Percentiles rank a stretch among this genome's conserved stretches.
Evolutionary conservation across 35 echinoderm and acorn worm genomes (phyloP).

Genomic region (Strongylocentrotus purpuratus): DNA sequence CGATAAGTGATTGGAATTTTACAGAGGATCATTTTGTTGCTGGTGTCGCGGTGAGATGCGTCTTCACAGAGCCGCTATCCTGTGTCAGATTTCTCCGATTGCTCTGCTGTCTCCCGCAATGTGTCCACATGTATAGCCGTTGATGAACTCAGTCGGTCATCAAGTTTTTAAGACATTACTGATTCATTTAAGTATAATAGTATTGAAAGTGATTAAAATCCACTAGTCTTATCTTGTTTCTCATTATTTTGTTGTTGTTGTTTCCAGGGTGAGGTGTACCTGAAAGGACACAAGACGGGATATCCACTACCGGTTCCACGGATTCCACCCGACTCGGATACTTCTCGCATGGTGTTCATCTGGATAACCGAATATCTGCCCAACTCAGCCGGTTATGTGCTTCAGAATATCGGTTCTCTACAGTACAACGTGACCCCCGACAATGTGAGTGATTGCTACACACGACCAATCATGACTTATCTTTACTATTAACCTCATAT

Average conservation of each 20-base stretch:
- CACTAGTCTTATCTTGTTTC: too few relatives aligned
- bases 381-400: conserved; percentile 63
- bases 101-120: too few relatives aligned
- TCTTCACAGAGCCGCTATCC: too few relatives aligned
- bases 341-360: conserved; percentile 48
- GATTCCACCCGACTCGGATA: conserved; percentile 57
- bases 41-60: too few relatives aligned
- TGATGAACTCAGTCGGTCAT: too few relatives aligned
- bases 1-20: too few relatives aligned
- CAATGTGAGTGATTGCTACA: conserved; percentile 25
- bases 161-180: too few relatives aligned
- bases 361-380: conserved; percentile 69
- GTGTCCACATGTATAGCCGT: too few relatives aligned
- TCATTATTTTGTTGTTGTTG: background rate
- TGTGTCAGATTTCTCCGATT: too few relatives aligned
- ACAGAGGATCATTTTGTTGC: too few relatives aligned
- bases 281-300: conserved; percentile 7
- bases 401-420: conserved; percentile 54
- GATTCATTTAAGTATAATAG: too few relatives aligned
- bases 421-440: conserved; percentile 59
- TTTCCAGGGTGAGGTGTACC: conserved; percentile 58
- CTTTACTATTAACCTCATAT: background rate
- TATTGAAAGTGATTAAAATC: too few relatives aligned
- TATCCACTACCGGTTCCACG: conserved; percentile 45
- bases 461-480: background rate